phyloP scores from a whole-genome alignment of 64 coral and sea anemone species.

The Stichodactyla helianthus region DNA sequence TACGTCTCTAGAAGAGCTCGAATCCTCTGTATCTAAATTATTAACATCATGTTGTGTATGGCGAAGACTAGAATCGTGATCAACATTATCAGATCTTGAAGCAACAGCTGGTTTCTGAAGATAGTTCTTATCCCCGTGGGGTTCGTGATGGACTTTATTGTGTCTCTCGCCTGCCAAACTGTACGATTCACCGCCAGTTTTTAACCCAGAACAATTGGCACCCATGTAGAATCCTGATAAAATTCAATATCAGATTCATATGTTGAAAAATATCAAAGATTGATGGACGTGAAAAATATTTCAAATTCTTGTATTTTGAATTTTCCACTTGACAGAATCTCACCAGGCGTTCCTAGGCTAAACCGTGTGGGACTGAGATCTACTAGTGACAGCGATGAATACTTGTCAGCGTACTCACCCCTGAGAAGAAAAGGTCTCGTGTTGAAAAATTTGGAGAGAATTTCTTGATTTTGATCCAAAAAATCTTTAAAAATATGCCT shows the following conservation, averaged over 20 bases:
- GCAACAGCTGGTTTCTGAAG: not conserved
- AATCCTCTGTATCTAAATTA: not conserved
- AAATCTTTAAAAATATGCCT: slow-evolving; percentile 34
- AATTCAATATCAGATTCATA: not conserved
- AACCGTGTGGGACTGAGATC: slow-evolving; percentile 15
- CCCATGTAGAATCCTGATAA: slow-evolving; percentile 7
- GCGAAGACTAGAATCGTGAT: too few relatives aligned
- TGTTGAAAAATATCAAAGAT: not conserved
- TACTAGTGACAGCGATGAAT: not conserved
- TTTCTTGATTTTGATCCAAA: not conserved
- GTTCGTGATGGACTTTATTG: not conserved
- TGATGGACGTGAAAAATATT: not conserved
- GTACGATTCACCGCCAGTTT: slow-evolving; percentile 9
- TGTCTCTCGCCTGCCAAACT: not conserved
- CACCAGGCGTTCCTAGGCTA: not conserved
- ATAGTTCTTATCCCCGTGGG: not conserved
- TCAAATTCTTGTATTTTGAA: not conserved
- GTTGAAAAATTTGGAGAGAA: not conserved
- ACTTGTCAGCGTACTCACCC: slow-evolving; percentile 1
- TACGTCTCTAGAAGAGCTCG: not conserved
- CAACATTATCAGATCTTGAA: not conserved
- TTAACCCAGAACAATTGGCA: not conserved
- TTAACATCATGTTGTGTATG: not conserved
- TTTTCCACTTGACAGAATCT: not conserved
- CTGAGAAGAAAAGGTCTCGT: not conserved